Conservation (phyloP, 1,140 invertebrate species). For the Diabrotica undecimpunctata region DNA sequence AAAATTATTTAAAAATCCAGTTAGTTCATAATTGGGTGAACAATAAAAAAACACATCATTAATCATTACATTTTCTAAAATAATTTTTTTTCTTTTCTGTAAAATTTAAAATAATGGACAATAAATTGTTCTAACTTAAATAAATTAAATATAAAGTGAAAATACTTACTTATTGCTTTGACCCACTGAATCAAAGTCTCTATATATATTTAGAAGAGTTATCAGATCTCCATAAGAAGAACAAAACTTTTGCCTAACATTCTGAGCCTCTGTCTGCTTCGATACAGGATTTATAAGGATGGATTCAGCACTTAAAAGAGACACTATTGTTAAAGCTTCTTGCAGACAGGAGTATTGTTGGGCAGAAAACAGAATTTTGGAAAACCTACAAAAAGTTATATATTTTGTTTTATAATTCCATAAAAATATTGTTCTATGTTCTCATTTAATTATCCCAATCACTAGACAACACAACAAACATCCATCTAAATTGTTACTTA, state of each 20-base stretch:
- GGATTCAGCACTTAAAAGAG: slow-evolving; percentile 57
- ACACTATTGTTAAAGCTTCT: slow-evolving; percentile 67
- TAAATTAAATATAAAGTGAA: too few species aligned
- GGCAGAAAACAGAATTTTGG: slow-evolving; percentile 78
- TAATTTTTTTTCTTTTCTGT: too few species aligned
- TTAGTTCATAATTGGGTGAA: too few species aligned
- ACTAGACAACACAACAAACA: too few species aligned
- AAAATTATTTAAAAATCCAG: not conserved
- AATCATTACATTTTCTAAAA: too few species aligned
- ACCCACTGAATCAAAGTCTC: slow-evolving; percentile 36
- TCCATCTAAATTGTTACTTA: not conserved
- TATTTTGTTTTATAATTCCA: too few species aligned
- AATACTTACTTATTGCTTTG: not conserved
- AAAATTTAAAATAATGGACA: too few species aligned
- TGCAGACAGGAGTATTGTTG: slow-evolving; percentile 78
- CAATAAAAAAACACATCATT: too few species aligned
- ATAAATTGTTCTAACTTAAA: too few species aligned
- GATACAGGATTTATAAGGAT: slow-evolving; percentile 56
- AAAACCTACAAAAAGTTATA: slow-evolving; percentile 53
- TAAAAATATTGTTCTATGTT: too few species aligned
- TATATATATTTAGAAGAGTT: slow-evolving; percentile 86
- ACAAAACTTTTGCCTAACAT: slow-evolving; percentile 74
- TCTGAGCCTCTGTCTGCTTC: slow-evolving; percentile 64
- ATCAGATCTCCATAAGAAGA: slow-evolving; percentile 90
- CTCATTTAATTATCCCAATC: too few species aligned